These are phyloP conservation scores for Amphipyra tragopoginis DNA, from an alignment of 2,888 invertebrate species.

Conservation along the genomic window DNA sequence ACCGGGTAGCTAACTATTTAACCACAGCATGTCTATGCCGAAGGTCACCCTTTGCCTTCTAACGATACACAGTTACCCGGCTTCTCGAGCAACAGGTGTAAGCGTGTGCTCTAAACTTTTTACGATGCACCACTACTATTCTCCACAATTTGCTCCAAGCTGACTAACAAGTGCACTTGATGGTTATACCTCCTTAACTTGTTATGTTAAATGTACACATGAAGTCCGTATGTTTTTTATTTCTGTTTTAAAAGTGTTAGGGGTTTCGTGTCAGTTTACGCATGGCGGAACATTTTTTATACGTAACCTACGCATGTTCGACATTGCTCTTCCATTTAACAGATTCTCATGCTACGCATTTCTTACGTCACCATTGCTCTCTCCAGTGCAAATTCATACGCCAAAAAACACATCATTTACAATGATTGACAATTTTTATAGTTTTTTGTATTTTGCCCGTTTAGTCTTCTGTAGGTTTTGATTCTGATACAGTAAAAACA, in stretches of 20 bases:
- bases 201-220: constrained; percentile 1
- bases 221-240: constrained; percentile 3
- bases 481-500: too few relatives aligned
- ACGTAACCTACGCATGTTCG: constrained; percentile 10
- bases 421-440: not conserved
- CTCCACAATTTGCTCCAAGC: constrained; percentile 24
- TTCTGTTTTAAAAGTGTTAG: not conserved
- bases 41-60: constrained; percentile 4
- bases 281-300: constrained; percentile 9
- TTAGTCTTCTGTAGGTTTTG: not conserved
- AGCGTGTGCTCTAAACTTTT: constrained; percentile 37
- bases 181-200: constrained; percentile 14
- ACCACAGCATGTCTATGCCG: not conserved
- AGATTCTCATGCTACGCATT: constrained; percentile 12
- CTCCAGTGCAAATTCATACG: not conserved
- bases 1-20: not conserved
- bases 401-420: constrained; percentile 2
- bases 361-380: not conserved
- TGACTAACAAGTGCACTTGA: constrained; percentile 25
- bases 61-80: constrained; percentile 15
- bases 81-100: constrained; percentile 55
- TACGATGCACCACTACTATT: constrained; percentile 27
- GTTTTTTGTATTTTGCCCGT: constrained; percentile 8
- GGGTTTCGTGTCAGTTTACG: not conserved
- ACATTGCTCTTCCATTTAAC: constrained; percentile 31